Base-by-base conservation (phyloP, 2,888 invertebrate species). In the Mythimna ferrago region DNA sequence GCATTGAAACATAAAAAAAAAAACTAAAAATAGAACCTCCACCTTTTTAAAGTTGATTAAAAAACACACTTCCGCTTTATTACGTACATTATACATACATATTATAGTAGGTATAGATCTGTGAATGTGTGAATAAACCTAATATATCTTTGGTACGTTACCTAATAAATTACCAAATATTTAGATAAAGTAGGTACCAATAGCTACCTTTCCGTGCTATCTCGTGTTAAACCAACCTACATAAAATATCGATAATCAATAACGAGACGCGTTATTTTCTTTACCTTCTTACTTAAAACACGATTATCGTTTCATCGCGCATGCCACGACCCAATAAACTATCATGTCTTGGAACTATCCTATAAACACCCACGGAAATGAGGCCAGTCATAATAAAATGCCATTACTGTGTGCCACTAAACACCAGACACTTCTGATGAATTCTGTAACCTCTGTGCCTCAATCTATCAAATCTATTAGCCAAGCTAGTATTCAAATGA, bases 311-410 rank as follows among this genome's bases (percentile, higher is more conserved):
- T 65, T 54, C 62, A 79, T 72, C 66, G 73, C 63, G 26, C 71
- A 74, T 67, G 66, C 65, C 70, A 80, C 66, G 82, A 81, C 83
- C 85, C 75, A 86, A 85, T 87, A 86, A 86, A 88, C 82, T 81
- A 71, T 62, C 77, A 83, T 83, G 78, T 81, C 85, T 85, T 83
- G 71, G 76, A 86, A 81, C 78, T 78, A 88, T 84, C 81, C 87
- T 78, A 87, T 88, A 86, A 88, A 88, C 84, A 84, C 76, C 76
- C 73, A 66, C 69, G 60, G 76, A 86, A 88, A 89, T 83, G 81
- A 84, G 88, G 88, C 77, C 89, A 87, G 82, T 80, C 78, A 82
- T 86, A 86, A 89, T 87, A 84, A 85, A 85, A 87, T 84, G 81
- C 84, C 82, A 85, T 84, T 80, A 78, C 65, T 72, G 76, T 76